These are phyloP conservation scores for Xenentodon cancila DNA, from an alignment of 2,797 vertebrate genomes.

Conservation along the genomic window DNA sequence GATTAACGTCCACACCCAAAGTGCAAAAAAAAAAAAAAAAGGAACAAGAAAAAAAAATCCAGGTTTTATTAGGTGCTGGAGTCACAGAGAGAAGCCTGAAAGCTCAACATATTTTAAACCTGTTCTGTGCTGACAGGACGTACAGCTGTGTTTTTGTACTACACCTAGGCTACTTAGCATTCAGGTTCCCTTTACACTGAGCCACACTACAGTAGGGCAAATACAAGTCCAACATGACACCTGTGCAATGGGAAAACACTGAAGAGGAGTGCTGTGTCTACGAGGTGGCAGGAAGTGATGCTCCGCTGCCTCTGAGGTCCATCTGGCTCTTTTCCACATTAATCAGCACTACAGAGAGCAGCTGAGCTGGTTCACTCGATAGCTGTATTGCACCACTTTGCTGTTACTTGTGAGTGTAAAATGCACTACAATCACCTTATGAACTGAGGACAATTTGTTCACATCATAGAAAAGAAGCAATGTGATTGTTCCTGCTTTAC, in stretches of 20 bases:
- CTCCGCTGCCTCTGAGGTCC: slow-evolving; percentile 20
- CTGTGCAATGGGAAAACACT: slow-evolving; percentile 1
- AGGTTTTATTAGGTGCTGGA: slow-evolving; percentile 12
- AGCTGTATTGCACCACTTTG: not conserved
- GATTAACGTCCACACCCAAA: slow-evolving; percentile 14
- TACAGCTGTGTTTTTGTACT: not conserved
- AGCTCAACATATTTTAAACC: slow-evolving; percentile 7
- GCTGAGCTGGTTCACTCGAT: slow-evolving; percentile 2
- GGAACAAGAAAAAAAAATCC: slow-evolving; percentile 4
- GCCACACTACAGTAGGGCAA: not conserved
- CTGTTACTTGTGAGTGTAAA: too few species aligned
- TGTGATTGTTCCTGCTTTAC: too few species aligned
- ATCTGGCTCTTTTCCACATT: slow-evolving; percentile 27
- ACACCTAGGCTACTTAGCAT: slow-evolving; percentile 23
- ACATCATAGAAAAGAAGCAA: too few species aligned
- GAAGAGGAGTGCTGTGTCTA: slow-evolving; percentile 11
- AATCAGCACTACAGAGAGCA: slow-evolving; percentile 13
- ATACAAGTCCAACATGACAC: slow-evolving; percentile 22
- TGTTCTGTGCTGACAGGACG: slow-evolving; percentile 8
- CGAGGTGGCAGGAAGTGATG: slow-evolving; percentile 12
- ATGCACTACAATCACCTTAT: too few species aligned
- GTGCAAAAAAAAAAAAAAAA: not conserved
- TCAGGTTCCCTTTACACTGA: slow-evolving; percentile 3
- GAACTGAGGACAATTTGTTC: too few species aligned
- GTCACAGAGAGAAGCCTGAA: not conserved